Conservation (phyloP, 2,888 invertebrate species). For the Chrysolina oricalcia region DNA sequence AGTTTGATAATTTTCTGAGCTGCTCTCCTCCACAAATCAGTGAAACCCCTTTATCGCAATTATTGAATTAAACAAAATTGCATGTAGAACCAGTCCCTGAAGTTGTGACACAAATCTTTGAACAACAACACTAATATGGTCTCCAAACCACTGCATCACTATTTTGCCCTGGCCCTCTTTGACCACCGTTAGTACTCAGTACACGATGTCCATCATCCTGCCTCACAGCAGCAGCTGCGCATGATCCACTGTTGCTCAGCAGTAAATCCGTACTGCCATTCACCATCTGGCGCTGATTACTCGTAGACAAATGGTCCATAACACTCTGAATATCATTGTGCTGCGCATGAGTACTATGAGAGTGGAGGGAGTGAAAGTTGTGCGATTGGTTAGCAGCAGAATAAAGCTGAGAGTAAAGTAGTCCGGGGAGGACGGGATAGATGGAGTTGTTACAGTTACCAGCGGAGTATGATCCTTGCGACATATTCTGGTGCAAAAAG, state of each 20-base stretch:
- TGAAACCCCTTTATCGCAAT: no score
- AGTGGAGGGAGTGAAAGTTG: slow-evolving; percentile 80
- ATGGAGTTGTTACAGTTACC: slow-evolving; percentile 82
- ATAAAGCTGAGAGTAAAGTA: slow-evolving; percentile 88
- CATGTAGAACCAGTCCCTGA: not conserved
- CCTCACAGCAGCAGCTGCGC: slow-evolving; percentile 77
- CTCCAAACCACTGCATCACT: slow-evolving; percentile 83
- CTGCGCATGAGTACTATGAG: slow-evolving; percentile 75
- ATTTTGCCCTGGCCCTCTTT: slow-evolving; percentile 77
- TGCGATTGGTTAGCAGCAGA: slow-evolving; percentile 85
- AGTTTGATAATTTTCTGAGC: no score
- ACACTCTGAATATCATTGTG: slow-evolving; percentile 83
- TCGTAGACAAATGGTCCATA: slow-evolving; percentile 84
- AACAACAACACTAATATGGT: slow-evolving; percentile 76
- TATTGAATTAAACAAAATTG: not conserved
- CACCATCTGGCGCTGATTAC: slow-evolving; percentile 73
- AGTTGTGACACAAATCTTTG: not conserved
- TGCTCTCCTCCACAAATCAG: no score
- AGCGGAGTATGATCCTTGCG: slow-evolving; percentile 72
- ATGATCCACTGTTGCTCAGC: slow-evolving; percentile 76
- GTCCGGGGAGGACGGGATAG: slow-evolving; percentile 86
- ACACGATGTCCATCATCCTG: slow-evolving; percentile 74
- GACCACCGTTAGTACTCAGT: slow-evolving; percentile 67
- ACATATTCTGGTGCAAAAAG: slow-evolving; percentile 75
- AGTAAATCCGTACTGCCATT: slow-evolving; percentile 71